Conservation (phyloP, 2,797 vertebrate species). For the Mico argentatus region DNA sequence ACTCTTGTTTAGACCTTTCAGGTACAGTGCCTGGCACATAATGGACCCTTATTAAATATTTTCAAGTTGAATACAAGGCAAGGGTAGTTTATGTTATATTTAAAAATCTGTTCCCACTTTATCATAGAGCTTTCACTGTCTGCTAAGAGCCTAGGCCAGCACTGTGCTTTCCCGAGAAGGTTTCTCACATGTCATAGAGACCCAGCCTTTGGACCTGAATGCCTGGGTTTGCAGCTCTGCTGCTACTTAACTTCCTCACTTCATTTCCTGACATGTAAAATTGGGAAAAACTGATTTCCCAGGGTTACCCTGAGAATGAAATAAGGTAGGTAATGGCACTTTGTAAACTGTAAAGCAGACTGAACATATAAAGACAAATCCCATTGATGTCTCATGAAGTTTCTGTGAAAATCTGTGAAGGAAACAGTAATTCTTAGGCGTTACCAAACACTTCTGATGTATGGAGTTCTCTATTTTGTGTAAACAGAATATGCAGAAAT, state of each 20-base stretch:
- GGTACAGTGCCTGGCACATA: background rate
- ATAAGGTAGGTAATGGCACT: background rate
- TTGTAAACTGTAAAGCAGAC: background rate
- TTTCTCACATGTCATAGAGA: background rate
- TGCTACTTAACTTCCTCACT: background rate
- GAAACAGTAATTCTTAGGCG: background rate
- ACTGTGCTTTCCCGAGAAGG: background rate
- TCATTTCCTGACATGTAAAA: background rate
- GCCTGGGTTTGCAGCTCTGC: background rate
- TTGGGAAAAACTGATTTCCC: background rate
- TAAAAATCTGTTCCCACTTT: background rate
- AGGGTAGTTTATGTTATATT: background rate
- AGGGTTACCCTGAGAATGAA: background rate
- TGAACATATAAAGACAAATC: conserved; percentile 4
- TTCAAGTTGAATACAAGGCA: conserved; percentile 15
- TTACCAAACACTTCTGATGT: background rate
- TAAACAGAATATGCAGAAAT: background rate
- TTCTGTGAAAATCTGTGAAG: background rate
- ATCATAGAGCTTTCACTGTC: background rate
- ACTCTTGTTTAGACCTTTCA: background rate
- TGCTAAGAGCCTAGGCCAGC: background rate
- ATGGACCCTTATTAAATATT: background rate
- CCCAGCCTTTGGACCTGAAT: background rate
- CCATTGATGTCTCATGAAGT: background rate
- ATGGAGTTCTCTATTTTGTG: background rate